phyloP scores from a whole-genome alignment of 2,888 invertebrate species.

The Ormyrus pomaceus region DNA sequence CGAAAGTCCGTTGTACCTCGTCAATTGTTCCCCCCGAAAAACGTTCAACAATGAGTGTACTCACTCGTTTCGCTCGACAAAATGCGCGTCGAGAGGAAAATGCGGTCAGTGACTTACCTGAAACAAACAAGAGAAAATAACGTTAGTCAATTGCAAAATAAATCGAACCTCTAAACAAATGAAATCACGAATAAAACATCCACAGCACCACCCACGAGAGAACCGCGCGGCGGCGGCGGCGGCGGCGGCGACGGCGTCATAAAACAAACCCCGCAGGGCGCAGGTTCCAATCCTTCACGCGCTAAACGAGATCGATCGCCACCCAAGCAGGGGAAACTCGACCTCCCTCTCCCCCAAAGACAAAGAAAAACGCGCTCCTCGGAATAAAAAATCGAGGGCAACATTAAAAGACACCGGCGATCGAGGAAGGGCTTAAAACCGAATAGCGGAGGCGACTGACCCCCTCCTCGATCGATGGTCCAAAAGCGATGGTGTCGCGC shows the following conservation, averaged over 20 bases:
- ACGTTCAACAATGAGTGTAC: no score
- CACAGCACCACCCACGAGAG: no score
- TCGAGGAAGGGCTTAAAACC: conserved; percentile 19
- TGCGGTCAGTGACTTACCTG: conserved; percentile 14
- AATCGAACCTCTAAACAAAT: neutral
- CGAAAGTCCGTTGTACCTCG: no score
- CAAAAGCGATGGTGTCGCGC: neutral
- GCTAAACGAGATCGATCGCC: neutral
- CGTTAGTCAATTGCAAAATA: conserved; percentile 11
- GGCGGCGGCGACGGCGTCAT: no score
- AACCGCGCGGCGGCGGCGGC: no score
- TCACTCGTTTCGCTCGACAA: no score
- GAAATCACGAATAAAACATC: neutral
- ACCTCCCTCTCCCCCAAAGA: neutral
- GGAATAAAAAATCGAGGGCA: neutral
- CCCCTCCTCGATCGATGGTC: neutral
- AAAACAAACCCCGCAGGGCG: no score
- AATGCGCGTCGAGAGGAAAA: no score
- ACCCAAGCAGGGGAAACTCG: neutral
- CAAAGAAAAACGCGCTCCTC: conserved; percentile 1
- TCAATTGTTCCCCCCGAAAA: no score
- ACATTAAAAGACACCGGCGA: conserved; percentile 19
- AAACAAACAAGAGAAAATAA: conserved; percentile 19
- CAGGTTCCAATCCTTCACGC: no score
- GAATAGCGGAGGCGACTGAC: conserved; percentile 22